Evolutionary conservation across 2,888 invertebrate species (phyloP).

Genomic region (Agapetus fuscipes): DNA sequence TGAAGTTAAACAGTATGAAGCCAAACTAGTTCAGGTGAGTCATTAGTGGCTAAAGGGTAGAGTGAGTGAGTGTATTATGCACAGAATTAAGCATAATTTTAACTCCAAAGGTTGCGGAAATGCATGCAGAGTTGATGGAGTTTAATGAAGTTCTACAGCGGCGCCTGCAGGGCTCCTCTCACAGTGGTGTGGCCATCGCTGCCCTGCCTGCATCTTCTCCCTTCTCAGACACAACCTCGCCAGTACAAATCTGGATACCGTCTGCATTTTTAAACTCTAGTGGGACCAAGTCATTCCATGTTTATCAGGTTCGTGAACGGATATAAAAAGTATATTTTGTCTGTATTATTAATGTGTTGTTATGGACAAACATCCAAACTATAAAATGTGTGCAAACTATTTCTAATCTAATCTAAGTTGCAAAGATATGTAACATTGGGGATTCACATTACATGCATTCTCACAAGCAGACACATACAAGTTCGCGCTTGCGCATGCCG

Average conservation of each 20-base stretch:
- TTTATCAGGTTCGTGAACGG: conserved; percentile 69
- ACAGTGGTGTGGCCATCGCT: conserved; percentile 31
- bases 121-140: conserved; percentile 91
- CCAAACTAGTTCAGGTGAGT: conserved; percentile 72
- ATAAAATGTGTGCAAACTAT: too few relatives aligned
- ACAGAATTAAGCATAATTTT: too few relatives aligned
- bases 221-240: conserved; percentile 25
- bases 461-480: too few relatives aligned
- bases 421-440: too few relatives aligned
- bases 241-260: conserved; percentile 81
- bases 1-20: conserved; percentile 73
- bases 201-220: conserved; percentile 27
- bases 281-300: conserved; percentile 70
- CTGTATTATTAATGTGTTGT: too few relatives aligned
- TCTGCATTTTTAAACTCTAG: conserved; percentile 64
- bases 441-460: too few relatives aligned
- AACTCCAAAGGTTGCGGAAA: conserved; percentile 67
- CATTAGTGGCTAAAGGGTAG: conserved; percentile 1
- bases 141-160: conserved; percentile 76
- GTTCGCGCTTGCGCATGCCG: too few relatives aligned
- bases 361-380: too few relatives aligned
- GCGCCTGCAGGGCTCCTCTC: conserved; percentile 44
- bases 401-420: too few relatives aligned
- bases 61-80: too few relatives aligned
- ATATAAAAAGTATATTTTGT: background rate